These are phyloP conservation scores for Oenanthe oenanthe DNA, from an alignment of 2,113 vertebrate species.

Conservation along the genomic window DNA sequence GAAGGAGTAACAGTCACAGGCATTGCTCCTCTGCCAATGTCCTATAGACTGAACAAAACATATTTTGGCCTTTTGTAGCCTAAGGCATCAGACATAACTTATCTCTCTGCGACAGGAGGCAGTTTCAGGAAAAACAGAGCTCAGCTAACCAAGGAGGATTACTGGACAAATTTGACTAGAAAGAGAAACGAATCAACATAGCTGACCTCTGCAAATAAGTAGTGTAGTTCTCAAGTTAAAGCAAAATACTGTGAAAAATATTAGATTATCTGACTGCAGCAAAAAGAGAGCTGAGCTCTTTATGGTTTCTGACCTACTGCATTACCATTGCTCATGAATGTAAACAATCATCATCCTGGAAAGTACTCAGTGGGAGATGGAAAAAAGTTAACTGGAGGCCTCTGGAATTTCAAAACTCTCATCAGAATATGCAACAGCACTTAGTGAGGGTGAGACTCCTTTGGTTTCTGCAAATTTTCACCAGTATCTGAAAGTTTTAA, in stretches of 20 bases:
- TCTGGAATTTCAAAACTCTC: not conserved
- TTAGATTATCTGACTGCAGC: not conserved
- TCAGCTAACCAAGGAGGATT: not conserved
- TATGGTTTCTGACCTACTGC: not conserved
- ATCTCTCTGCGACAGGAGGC: not conserved
- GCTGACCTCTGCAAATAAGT: not conserved
- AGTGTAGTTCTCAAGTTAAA: not conserved
- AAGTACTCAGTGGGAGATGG: not conserved
- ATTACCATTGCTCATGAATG: fast-evolving
- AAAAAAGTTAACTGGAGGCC: not conserved
- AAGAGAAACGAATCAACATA: not conserved
- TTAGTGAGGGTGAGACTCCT: fast-evolving
- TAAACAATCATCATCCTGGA: not conserved
- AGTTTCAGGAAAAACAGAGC: not conserved
- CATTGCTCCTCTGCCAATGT: not conserved
- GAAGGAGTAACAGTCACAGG: not conserved
- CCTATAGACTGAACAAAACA: not conserved
- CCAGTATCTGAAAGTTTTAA: not conserved
- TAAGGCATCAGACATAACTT: not conserved
- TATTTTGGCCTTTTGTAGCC: not conserved
- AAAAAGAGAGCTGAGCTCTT: not conserved
- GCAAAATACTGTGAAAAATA: not conserved
- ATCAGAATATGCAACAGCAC: not conserved
- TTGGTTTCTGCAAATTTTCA: not conserved
- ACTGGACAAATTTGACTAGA: not conserved